Conservation (phyloP, 1,140 invertebrate species). For the Pseudomyrmex sp. region DNA sequence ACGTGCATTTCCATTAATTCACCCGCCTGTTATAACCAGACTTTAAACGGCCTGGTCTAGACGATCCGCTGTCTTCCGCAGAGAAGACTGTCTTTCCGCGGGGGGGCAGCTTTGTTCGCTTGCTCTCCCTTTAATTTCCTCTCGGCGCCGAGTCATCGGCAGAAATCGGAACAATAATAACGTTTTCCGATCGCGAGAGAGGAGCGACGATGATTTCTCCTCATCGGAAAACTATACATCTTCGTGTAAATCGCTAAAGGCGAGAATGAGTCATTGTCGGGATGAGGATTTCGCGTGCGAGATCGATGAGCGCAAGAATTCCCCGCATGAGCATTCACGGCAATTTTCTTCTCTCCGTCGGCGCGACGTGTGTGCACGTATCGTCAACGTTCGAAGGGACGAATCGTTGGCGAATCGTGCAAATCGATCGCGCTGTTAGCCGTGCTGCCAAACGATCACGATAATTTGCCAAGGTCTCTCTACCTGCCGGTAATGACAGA, state of each 20-base stretch:
- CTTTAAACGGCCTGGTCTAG: conserved; percentile 58
- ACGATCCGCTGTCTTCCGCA: conserved; percentile 47
- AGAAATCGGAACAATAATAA: background rate
- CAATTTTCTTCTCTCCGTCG: conserved; percentile 43
- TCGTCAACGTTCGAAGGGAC: conserved; percentile 23
- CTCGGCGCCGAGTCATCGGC: background rate
- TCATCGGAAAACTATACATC: background rate
- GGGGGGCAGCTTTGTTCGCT: background rate
- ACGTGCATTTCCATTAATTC: conserved; percentile 71
- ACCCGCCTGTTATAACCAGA: conserved; percentile 56
- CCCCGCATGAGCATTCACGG: conserved; percentile 11
- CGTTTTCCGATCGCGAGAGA: background rate
- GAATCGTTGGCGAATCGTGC: conserved; percentile 22
- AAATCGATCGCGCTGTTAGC: conserved; percentile 62
- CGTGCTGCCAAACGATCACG: conserved; percentile 69
- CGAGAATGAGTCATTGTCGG: conserved; percentile 45
- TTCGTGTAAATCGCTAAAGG: conserved; percentile 9
- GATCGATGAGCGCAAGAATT: too few relatives aligned
- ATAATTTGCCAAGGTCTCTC: conserved; percentile 73
- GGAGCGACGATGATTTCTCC: background rate
- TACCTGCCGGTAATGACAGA: conserved; percentile 77
- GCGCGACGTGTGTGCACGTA: too few relatives aligned
- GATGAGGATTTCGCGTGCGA: background rate
- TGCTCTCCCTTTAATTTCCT: too few relatives aligned
- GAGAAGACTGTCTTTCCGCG: conserved; percentile 28